Evolutionary conservation across 2,888 invertebrate genomes (phyloP), one percentile per base, ranked within the genome.

Genomic region (Halictus ligatus): DNA sequence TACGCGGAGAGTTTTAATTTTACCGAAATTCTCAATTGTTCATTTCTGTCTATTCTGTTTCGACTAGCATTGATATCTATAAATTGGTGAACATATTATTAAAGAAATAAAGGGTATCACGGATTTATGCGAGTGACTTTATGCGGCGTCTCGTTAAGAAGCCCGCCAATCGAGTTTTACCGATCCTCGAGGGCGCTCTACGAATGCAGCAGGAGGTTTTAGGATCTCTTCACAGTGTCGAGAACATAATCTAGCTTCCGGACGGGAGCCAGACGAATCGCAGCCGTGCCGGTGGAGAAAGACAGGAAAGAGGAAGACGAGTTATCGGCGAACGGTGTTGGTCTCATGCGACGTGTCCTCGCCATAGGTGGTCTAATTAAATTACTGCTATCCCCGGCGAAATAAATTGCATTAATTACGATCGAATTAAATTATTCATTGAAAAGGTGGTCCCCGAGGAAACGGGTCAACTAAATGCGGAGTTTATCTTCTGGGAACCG

Each of bases 301-400:
- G 29, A 29, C 29, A 21, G 54, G 21, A 10, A 54, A 54, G 8
- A 54, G 54, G 54, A 54, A 54, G 54, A 54, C 10, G 54, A 54
- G 15, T 25, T 25, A 25, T 60, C 60, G 25, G 13, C 15, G 60
- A 60, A 13, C 25, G 25, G 60, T 15, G 13, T n/a, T 5, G 60
- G 25, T 60, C 15, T 6, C 25, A 15, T 60, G 60, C 25, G 60
- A 60, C 60, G 60, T 50, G 72, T 81, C 75, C 72, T 71, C 81
- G 40, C 84, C 40, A 54, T 81, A 84, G 88, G 84, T 88, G 82
- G 87, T 88, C 84, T 87, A 88, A 88, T 88, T 88, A 88, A 75
- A 80, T 84, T 78, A 84, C 82, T 60, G 75, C 78, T 74, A 83
- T 84, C 78, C 48, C 58, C n/a, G 71, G 40, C 76, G 74, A 76